These are phyloP conservation scores for Rhingia campestris DNA, from an alignment of 2,888 invertebrate genomes.

Conservation along the genomic window DNA sequence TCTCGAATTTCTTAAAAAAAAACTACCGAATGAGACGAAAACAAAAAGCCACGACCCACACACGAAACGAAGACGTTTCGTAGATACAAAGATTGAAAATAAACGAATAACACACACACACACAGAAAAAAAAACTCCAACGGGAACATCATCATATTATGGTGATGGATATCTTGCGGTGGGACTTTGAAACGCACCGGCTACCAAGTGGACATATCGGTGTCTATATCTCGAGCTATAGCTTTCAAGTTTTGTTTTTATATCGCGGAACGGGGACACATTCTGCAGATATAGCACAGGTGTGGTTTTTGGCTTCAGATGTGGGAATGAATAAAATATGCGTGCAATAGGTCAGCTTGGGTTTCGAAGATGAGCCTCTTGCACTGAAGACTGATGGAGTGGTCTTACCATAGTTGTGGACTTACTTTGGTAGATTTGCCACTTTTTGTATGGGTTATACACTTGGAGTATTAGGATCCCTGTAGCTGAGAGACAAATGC, in stretches of 20 bases:
- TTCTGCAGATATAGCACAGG: slow-evolving; percentile 44
- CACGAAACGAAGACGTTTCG: neutral
- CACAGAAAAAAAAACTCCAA: neutral
- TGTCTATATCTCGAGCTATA: neutral
- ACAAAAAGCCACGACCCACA: slow-evolving; percentile 13
- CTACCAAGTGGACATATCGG: slow-evolving; percentile 44
- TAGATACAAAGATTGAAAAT: neutral
- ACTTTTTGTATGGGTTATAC: no score
- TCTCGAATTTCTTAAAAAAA: slow-evolving; percentile 46
- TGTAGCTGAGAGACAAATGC: no score
- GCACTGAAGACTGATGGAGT: no score
- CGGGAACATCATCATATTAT: neutral
- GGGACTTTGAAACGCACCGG: slow-evolving; percentile 36
- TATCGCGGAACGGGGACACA: slow-evolving; percentile 44
- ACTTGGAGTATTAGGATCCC: no score
- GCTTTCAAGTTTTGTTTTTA: slow-evolving; percentile 14
- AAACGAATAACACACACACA: neutral
- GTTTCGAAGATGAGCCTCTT: no score
- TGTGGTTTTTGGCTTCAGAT: slow-evolving; percentile 4
- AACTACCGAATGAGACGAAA: neutral
- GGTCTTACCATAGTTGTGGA: no score
- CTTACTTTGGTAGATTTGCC: no score
- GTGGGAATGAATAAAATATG: no score
- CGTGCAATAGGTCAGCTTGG: no score
- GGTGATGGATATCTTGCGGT: slow-evolving; percentile 9